phyloP scores from a whole-genome alignment of 2,113 vertebrate species.

The Progne subis region DNA sequence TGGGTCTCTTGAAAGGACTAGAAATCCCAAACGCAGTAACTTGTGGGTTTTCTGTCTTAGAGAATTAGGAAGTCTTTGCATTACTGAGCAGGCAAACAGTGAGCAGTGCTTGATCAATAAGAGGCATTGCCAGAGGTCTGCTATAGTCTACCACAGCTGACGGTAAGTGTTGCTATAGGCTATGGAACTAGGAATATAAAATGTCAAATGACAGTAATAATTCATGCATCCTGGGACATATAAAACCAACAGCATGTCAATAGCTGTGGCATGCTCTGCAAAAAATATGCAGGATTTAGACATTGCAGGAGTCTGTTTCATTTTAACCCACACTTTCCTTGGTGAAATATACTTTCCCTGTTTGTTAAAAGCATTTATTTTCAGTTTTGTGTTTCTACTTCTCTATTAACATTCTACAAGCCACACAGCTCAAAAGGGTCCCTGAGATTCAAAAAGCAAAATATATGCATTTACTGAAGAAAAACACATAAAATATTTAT shows the following conservation, averaged over 20 bases:
- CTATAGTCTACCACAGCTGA: slow-evolving; percentile 35
- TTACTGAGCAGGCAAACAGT: slow-evolving; percentile 49
- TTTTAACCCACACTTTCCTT: slow-evolving; percentile 33
- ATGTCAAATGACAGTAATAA: slow-evolving; percentile 70
- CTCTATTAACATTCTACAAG: slow-evolving; percentile 34
- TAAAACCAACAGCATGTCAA: slow-evolving; percentile 72
- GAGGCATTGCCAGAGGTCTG: slow-evolving; percentile 55
- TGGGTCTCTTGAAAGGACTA: slow-evolving; percentile 5
- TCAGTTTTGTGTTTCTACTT: background rate
- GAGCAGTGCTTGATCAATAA: slow-evolving; percentile 63
- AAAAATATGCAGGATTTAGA: slow-evolving; percentile 67
- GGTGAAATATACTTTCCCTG: slow-evolving; percentile 13
- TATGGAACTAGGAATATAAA: slow-evolving; percentile 66
- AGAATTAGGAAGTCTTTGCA: slow-evolving; percentile 66
- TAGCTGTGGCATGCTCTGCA: slow-evolving; percentile 57
- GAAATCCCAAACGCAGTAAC: background rate
- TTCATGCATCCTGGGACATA: slow-evolving; percentile 69
- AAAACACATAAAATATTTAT: slow-evolving; percentile 69
- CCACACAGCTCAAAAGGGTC: background rate
- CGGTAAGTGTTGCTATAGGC: slow-evolving; percentile 62
- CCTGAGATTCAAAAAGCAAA: slow-evolving; percentile 27
- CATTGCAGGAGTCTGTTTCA: slow-evolving; percentile 12
- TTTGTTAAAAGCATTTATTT: slow-evolving; percentile 45
- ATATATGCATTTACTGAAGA: slow-evolving; percentile 60
- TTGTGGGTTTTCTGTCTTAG: slow-evolving; percentile 37